Base-by-base conservation (phyloP, 2,113 vertebrate species). In the Geococcyx californianus region DNA sequence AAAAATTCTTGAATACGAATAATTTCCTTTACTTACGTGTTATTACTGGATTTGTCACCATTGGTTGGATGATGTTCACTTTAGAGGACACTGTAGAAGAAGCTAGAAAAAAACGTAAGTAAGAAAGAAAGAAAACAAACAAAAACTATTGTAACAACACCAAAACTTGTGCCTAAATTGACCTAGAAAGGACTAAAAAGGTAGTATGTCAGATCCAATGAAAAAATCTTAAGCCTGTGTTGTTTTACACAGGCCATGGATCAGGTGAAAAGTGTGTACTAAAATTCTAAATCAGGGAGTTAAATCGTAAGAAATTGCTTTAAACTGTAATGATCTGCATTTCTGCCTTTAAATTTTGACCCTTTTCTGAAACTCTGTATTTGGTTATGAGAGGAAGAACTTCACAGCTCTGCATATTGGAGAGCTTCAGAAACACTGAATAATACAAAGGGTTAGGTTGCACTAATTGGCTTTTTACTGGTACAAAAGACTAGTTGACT, bases 11-110 rank as follows among this genome's bases (percentile, higher is more conserved):
- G 40, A 80, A 52, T 8, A 79, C 1, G 3, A 38, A 63, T 91
- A 0, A 29, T 84, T 92, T 93, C 38, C 33, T 78, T 73, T 81
- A 96, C 97, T 97, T 95, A 97, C 97, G 1, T 80, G 75, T 95
- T 95, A 97, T 29, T 73, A 96, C 15, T 77, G 90, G 76, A 29
- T 92, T 90, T 84, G 68, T 67, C 54, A 90, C n/a, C 62, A 95
- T 18, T 84, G 94, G 6, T 15, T 73, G 90, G 47, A 97, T 86
- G 78, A 97, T 13, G 73, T 95, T 97, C 4, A 96, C 66, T 14
- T 76, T 88, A 66, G 87, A 11, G 73, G 85, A 49, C 79, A 40
- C 49, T 77, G n/a, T 40, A 45, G 59, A 1, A 88, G 84, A 93
- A 93, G 29, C 89, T 95, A 73, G 51, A 12, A 31, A 84, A 28